Evolutionary conservation across 2,888 invertebrate species (phyloP), one percentile per base, ranked within the genome.

Genomic region (Cetonia aurata): DNA sequence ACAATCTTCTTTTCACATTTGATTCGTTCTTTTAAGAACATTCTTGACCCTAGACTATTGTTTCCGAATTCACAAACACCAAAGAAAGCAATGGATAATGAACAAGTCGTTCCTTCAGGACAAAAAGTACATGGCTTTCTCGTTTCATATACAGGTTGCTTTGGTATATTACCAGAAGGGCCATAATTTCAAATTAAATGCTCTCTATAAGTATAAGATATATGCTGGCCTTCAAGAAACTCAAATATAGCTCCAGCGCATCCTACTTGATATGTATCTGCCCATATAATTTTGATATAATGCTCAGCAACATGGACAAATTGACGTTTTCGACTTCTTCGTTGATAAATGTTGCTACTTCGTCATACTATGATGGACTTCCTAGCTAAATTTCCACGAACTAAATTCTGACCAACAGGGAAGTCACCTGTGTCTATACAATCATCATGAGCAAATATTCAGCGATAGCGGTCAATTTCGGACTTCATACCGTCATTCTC

Each of bases 341-440:
- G 9, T 69, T 73, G 59, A 81, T 70, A 65, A 84, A 81, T 19
- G 76, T 15, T 1, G 73, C 67, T 0, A 85, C 85, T 71, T 83
- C 83, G 44, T 83, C 74, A 74, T 83, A 86, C 86, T 86, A 86
- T 1, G 60, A 68, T 9, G 74, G 71, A 55, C 82, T 76, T 78
- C 12, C 75, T 78, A 46, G 82, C 80, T 72, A 83, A 78, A 70
- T 78, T 78, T 60, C 83, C 80, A 67, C 77, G 69, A 2, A 80
- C 84, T 15, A 84, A 80, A 73, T 84, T 86, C 76, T 86, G 86
- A 68, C 85, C 84, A 25, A 86, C 85, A 1, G 79, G 79, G 75
- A 84, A 86, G 15, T 9, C 13, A 15, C 84, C 78, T 59, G 79
- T 77, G 74, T 83, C 78, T 71, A 85, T 78, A 74, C 86, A 86